Base-by-base conservation (phyloP, 2,113 vertebrate genomes). In the Hypomesus transpacificus region DNA sequence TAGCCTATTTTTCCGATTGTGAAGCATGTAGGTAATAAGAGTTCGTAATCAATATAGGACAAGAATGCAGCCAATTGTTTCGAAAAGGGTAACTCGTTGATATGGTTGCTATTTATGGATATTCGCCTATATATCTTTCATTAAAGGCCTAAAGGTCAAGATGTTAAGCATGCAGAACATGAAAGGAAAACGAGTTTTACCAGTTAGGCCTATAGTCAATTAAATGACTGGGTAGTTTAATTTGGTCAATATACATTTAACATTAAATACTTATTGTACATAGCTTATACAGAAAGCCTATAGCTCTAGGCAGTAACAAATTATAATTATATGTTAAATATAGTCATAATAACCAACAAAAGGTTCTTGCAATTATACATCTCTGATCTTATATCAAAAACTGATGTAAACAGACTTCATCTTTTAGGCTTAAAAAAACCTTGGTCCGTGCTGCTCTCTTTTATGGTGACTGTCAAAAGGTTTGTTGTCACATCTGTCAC, bases 401-500 rank as follows among this genome's bases (percentile, higher is more conserved):
- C n/a, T 53, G 67, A 66, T 24, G 51, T 50, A 34, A 69, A 20
- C 18, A 14, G 59, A 18, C 71, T 98, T 92, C n/a, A 98, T 95
- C 93, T 95, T 66, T 95, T 95, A 52, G 92, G 93, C 79, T 92
- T 95, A 90, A 99, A 99, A 85, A 99, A 99, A 39, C 97, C 96
- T 94, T 96, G 92, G 88, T 97, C 95, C 74, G 97, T 98, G 90
- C 92, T 95, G 90, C 95, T 98, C 89, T 99, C 97, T 89, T 95
- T 96, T 81, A 99, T 94, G 59, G 97, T 99, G 70, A 99, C 97
- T 64, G 97, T 99, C 91, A 98, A 83, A 86, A 96, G 94, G 92
- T 99, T 98, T 89, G 95, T 95, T 67, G 97, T 99, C 87, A 99
- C 93, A 0, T 99, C 97, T 0, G 97, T 99, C 77, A 99, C 96